phyloP scores from a whole-genome alignment of 2,113 vertebrate genomes.

The Chaetodon auriga region DNA sequence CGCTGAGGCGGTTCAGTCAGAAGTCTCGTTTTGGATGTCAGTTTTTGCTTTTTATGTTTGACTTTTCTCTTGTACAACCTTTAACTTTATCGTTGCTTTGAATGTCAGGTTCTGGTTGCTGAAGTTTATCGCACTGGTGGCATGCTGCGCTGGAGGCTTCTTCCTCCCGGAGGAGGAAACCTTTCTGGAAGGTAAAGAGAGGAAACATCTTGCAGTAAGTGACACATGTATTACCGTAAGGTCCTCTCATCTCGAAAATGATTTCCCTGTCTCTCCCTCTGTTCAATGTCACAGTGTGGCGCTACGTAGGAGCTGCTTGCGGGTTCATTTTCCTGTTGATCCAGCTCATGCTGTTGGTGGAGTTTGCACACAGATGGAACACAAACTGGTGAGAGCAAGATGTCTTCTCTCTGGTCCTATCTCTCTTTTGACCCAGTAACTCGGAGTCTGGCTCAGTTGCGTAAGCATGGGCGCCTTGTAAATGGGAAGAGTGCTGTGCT shows the following conservation, averaged over 20 bases:
- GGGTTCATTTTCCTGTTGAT: slow-evolving; percentile 92
- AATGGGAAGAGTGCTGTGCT: slow-evolving; percentile 10
- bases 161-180: slow-evolving; percentile 93
- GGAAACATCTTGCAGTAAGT: not conserved
- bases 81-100: not conserved
- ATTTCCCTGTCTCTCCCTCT: not conserved
- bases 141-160: slow-evolving; percentile 95
- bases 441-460: not conserved
- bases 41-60: not conserved
- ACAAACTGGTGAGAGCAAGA: slow-evolving; percentile 93
- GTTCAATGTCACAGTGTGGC: slow-evolving; percentile 88
- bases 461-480: not conserved
- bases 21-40: not conserved
- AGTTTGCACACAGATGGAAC: slow-evolving; percentile 99
- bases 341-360: slow-evolving; percentile 94
- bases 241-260: slow-evolving; percentile 3
- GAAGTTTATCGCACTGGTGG: slow-evolving; percentile 91
- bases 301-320: slow-evolving; percentile 90
- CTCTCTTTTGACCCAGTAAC: not conserved
- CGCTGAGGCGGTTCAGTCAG: not conserved
- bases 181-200: slow-evolving; percentile 91
- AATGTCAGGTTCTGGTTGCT: slow-evolving; percentile 93
- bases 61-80: not conserved
- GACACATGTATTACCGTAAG: not conserved
- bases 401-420: slow-evolving; percentile 4